phyloP scores from a whole-genome alignment of 2,888 invertebrate species.

The Dichetophora obliterata region DNA sequence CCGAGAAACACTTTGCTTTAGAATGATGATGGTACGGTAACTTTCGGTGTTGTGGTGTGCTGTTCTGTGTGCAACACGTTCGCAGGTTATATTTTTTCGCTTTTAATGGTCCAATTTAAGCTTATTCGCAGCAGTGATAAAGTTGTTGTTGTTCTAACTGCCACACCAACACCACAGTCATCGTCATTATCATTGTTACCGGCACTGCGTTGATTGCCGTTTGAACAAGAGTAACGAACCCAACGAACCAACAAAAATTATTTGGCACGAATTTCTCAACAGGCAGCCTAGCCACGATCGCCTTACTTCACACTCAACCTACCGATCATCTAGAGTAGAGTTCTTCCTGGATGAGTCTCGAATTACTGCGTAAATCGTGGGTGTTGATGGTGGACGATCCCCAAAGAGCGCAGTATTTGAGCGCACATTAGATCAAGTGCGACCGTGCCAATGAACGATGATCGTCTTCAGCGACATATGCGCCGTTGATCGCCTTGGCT shows the following conservation, averaged over 20 bases:
- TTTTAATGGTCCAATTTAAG: constrained; percentile 65
- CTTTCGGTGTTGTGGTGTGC: background rate
- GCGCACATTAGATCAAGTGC: background rate
- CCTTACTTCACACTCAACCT: background rate
- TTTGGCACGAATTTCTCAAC: constrained; percentile 34
- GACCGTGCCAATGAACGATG: background rate
- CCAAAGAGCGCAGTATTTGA: background rate
- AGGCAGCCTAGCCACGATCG: constrained; percentile 20
- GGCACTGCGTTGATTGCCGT: constrained; percentile 47
- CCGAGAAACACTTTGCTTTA: constrained; percentile 26
- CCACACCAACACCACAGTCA: too few species aligned
- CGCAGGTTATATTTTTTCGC: constrained; percentile 27
- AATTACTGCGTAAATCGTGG: constrained; percentile 39
- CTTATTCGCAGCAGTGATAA: constrained; percentile 64
- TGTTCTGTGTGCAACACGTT: constrained; percentile 12
- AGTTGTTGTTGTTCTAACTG: constrained; percentile 54
- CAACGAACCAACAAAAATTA: constrained; percentile 25
- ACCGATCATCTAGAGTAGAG: background rate
- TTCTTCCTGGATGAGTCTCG: constrained; percentile 15
- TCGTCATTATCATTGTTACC: constrained; percentile 40
- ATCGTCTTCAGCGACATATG: too few species aligned
- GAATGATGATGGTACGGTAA: background rate
- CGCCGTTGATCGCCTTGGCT: too few species aligned
- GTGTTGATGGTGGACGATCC: constrained; percentile 25
- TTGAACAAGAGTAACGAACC: background rate